phyloP scores from a whole-genome alignment of 2,888 invertebrate species.

The Pantelozetes paolii region DNA sequence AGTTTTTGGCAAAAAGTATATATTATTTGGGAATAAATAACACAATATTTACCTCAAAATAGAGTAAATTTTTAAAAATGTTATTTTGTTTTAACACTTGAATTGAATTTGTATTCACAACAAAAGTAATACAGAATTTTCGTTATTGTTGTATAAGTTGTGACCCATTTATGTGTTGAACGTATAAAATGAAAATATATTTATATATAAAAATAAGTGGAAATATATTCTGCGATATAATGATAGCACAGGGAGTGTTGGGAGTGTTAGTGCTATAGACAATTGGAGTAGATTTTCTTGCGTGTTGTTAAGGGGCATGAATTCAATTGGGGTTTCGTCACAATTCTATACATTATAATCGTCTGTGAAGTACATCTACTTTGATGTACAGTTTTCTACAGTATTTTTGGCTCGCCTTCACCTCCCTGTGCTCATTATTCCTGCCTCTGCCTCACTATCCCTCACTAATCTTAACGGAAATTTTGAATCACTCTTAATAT shows the following conservation, averaged over 20 bases:
- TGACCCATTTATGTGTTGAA: neutral
- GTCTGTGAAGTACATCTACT: too few relatives aligned
- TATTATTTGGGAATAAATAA: neutral
- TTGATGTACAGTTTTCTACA: too few relatives aligned
- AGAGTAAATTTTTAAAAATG: neutral
- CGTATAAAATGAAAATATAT: neutral
- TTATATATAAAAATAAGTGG: neutral
- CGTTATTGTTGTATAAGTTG: neutral
- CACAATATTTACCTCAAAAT: neutral
- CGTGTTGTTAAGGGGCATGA: neutral
- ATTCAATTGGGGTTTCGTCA: too few relatives aligned
- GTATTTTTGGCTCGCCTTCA: too few relatives aligned
- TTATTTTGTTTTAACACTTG: too few relatives aligned
- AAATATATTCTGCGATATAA: neutral
- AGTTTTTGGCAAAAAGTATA: neutral
- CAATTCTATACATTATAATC: too few relatives aligned
- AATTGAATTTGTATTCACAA: neutral
- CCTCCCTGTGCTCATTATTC: too few relatives aligned
- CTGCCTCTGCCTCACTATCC: too few relatives aligned
- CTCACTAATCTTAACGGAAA: too few relatives aligned
- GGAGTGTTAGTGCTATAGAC: neutral
- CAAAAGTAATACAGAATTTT: neutral
- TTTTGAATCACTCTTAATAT: too few relatives aligned
- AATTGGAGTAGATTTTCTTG: neutral
- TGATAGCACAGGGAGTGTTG: neutral